These are phyloP conservation scores for Agrotis puta DNA, from an alignment of 2,888 invertebrate species.

Conservation along the genomic window DNA sequence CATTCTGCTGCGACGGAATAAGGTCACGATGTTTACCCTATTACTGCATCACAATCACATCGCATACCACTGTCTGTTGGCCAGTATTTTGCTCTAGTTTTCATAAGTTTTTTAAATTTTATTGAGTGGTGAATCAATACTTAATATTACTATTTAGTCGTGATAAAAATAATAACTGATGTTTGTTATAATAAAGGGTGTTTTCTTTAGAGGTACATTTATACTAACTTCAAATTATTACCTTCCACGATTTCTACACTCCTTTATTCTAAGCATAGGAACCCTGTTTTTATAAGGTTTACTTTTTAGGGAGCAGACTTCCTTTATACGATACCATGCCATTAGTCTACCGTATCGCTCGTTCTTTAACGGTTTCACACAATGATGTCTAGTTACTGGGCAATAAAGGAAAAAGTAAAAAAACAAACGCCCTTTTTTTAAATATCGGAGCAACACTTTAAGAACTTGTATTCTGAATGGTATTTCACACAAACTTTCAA, in stretches of 20 bases:
- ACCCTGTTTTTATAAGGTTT: constrained; percentile 20
- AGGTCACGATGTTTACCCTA: constrained; percentile 35
- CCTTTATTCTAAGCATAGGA: constrained; percentile 2
- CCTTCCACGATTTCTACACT: neutral
- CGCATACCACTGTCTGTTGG: constrained; percentile 4
- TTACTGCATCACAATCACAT: constrained; percentile 19
- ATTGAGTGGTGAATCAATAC: neutral
- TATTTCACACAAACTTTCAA: too few species aligned
- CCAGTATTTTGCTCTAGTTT: constrained; percentile 5
- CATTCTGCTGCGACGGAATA: constrained; percentile 28
- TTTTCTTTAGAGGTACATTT: too few species aligned
- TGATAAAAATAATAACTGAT: too few species aligned
- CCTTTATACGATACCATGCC: constrained; percentile 29
- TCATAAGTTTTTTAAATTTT: constrained; percentile 1
- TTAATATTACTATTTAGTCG: too few species aligned
- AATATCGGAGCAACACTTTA: too few species aligned
- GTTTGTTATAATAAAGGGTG: too few species aligned
- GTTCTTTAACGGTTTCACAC: neutral
- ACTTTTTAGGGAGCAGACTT: constrained; percentile 30
- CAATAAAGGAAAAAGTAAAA: too few species aligned
- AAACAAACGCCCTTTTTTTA: too few species aligned
- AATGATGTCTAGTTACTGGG: neutral
- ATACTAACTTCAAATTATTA: too few species aligned
- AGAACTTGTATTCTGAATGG: too few species aligned
- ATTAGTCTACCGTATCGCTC: constrained; percentile 1